Conservation (phyloP, 2,113 vertebrate species). For the Bagarius yarrelli region DNA sequence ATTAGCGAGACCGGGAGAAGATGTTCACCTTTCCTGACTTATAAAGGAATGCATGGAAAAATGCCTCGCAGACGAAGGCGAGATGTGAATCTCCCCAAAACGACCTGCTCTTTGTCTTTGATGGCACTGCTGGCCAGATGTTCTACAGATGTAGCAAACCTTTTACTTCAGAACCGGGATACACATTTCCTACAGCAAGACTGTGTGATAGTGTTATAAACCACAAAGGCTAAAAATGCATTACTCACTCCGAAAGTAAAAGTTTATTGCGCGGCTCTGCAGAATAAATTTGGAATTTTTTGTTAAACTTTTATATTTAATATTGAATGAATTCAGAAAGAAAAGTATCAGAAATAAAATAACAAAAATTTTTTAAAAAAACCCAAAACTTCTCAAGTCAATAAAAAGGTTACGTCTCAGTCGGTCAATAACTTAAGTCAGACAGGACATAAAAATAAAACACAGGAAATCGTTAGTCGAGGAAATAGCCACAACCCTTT, state of each 20-base stretch:
- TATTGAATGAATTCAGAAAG: neutral
- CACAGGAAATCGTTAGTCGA: slow-evolving; percentile 6
- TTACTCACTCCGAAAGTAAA: slow-evolving; percentile 3
- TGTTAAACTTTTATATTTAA: neutral
- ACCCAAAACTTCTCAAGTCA: neutral
- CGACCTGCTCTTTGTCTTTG: slow-evolving; percentile 52
- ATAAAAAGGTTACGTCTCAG: neutral
- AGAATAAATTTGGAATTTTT: neutral
- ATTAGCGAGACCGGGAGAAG: neutral
- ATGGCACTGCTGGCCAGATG: slow-evolving; percentile 68
- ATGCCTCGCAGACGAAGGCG: slow-evolving; percentile 27
- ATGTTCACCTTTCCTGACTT: slow-evolving; percentile 33
- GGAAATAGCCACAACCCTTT: neutral
- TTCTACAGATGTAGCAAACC: slow-evolving; percentile 68
- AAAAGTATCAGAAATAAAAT: neutral
- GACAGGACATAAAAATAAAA: slow-evolving; percentile 6
- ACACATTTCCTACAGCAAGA: slow-evolving; percentile 50
- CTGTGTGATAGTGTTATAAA: slow-evolving; percentile 24
- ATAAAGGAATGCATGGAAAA: slow-evolving; percentile 2
- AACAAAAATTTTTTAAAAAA: neutral
- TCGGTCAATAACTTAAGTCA: neutral
- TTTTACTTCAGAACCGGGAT: slow-evolving; percentile 52
- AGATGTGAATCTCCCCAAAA: slow-evolving; percentile 53
- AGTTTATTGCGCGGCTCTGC: neutral
- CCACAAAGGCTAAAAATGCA: slow-evolving; percentile 28